These are phyloP conservation scores for Pristis pectinata DNA, from an alignment of 2,797 vertebrate genomes.

Conservation along the genomic window DNA sequence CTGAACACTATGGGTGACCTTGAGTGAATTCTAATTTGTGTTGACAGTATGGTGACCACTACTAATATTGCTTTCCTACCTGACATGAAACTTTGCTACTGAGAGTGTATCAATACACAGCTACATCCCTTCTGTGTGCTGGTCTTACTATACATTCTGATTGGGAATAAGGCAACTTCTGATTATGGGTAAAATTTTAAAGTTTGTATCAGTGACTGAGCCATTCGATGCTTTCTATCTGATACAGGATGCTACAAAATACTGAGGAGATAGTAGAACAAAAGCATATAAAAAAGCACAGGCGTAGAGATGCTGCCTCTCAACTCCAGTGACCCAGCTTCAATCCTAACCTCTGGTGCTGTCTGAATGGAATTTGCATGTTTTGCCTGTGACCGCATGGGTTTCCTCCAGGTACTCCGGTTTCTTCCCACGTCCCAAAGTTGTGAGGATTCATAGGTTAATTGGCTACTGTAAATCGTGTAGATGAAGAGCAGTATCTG, in stretches of 20 bases:
- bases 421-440: no score
- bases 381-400: no score
- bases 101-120: neutral
- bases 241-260: neutral
- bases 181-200: neutral
- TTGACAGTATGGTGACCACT: neutral
- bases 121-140: neutral
- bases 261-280: no score
- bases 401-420: no score
- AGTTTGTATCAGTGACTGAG: neutral
- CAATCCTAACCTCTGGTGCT: no score
- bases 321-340: no score
- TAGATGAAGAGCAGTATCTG: no score
- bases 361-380: no score
- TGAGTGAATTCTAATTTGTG: slow-evolving; percentile 11
- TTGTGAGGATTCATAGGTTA: no score
- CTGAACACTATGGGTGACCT: neutral
- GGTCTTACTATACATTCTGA: neutral
- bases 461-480: no score
- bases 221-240: neutral
- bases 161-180: neutral
- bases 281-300: no score
- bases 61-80: neutral
- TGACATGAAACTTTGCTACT: neutral
- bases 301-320: no score